phyloP scores from a whole-genome alignment of 2,797 vertebrate genomes.

The Buceros bicornis region DNA sequence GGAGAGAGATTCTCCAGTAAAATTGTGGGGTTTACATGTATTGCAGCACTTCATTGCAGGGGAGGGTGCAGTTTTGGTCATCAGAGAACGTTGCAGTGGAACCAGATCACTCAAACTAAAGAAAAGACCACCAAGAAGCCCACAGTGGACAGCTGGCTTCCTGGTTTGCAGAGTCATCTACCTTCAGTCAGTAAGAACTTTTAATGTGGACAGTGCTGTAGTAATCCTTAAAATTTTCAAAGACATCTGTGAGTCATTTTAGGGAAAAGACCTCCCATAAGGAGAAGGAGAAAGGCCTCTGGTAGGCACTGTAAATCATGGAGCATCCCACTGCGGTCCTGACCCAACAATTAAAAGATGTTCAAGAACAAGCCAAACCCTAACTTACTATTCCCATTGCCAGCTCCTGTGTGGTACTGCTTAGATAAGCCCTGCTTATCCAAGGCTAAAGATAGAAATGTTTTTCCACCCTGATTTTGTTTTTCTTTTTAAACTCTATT shows the following conservation, averaged over 20 bases:
- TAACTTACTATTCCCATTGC: background rate
- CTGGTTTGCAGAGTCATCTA: background rate
- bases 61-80: background rate
- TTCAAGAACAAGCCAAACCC: background rate
- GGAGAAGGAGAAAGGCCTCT: background rate
- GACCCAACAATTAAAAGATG: background rate
- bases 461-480: constrained; percentile 32
- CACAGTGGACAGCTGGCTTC: background rate
- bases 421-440: background rate
- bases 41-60: background rate
- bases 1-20: background rate
- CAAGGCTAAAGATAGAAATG: constrained; percentile 48
- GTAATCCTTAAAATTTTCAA: background rate
- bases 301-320: background rate
- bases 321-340: background rate
- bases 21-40: background rate
- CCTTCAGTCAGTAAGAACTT: background rate
- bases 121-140: background rate
- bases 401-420: background rate
- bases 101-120: background rate
- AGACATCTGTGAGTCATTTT: background rate
- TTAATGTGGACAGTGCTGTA: background rate
- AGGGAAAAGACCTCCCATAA: background rate
- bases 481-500: background rate
- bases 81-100: background rate